A percentile compares a stretch with the other conserved stretches of the same genome.
These are phyloP conservation scores for Chrysomela aeneicollis DNA, from an alignment of 2,888 invertebrate genomes.

Conservation along the genomic window DNA sequence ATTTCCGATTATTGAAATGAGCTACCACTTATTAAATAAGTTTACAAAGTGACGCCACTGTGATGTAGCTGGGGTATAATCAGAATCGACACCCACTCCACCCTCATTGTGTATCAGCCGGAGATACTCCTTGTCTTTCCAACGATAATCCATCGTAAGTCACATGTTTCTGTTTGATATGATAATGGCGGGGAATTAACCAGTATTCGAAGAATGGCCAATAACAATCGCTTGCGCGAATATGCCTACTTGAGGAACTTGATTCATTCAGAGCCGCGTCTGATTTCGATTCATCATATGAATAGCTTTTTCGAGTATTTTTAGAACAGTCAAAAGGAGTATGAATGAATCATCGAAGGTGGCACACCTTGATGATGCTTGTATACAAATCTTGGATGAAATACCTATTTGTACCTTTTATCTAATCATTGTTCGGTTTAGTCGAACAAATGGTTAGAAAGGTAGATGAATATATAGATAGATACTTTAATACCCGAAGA, in stretches of 20 bases:
- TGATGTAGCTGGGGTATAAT: constrained; percentile 21
- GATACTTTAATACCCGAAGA: no score
- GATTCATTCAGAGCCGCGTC: constrained; percentile 19
- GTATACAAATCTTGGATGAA: background rate
- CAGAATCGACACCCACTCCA: constrained; percentile 38
- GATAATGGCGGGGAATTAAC: constrained; percentile 38
- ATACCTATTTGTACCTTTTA: background rate
- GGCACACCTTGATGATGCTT: background rate
- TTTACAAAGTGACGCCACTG: constrained; percentile 12
- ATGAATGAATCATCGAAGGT: background rate
- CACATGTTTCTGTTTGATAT: constrained; percentile 39
- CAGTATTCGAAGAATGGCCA: constrained; percentile 33
- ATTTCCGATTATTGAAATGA: no score
- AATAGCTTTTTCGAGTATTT: constrained; percentile 8
- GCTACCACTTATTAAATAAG: no score
- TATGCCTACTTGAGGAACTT: constrained; percentile 15
- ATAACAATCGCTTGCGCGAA: constrained; percentile 23
- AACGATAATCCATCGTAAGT: constrained; percentile 38
- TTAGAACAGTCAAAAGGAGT: background rate
- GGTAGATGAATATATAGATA: no score
- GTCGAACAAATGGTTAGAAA: background rate
- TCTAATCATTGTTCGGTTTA: background rate
- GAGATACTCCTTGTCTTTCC: constrained; percentile 38
- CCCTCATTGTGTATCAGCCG: constrained; percentile 35
- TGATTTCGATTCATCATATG: constrained; percentile 16